Conservation (phyloP, 2,797 vertebrate species). For the Phoeniculus purpureus region DNA sequence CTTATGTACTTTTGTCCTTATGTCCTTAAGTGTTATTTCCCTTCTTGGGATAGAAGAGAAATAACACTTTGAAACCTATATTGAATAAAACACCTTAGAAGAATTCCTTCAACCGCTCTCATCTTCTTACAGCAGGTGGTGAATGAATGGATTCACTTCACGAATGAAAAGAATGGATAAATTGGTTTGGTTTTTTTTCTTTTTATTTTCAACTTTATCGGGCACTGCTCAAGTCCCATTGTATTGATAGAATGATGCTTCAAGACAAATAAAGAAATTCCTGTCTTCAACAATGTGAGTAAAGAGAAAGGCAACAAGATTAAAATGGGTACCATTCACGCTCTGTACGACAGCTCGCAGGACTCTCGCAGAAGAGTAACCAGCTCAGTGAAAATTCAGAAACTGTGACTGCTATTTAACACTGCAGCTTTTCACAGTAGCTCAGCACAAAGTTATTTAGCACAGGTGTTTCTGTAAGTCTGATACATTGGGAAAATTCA, state of each 20-base stretch:
- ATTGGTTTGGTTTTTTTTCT: not conserved
- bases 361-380: slow-evolving; percentile 47
- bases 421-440: slow-evolving; percentile 66
- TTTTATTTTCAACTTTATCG: not conserved
- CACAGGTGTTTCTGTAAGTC: slow-evolving; percentile 69
- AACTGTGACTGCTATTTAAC: slow-evolving; percentile 63
- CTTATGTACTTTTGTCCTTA: not conserved
- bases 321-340: slow-evolving; percentile 24
- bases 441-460: slow-evolving; percentile 64
- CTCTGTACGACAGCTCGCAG: slow-evolving; percentile 15
- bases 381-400: slow-evolving; percentile 49
- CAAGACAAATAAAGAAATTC: not conserved
- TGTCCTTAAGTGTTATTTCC: no score
- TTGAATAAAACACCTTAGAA: not conserved
- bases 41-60: not conserved
- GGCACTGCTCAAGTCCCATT: slow-evolving; percentile 3
- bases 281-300: not conserved
- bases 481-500: slow-evolving; percentile 72
- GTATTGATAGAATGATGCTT: slow-evolving; percentile 1
- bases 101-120: not conserved
- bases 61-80: not conserved
- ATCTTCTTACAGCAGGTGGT: not conserved
- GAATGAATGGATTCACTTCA: not conserved
- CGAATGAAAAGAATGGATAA: not conserved
- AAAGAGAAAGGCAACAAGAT: not conserved